Conservation (phyloP, 2,888 invertebrate species). For the Unio delphinus region DNA sequence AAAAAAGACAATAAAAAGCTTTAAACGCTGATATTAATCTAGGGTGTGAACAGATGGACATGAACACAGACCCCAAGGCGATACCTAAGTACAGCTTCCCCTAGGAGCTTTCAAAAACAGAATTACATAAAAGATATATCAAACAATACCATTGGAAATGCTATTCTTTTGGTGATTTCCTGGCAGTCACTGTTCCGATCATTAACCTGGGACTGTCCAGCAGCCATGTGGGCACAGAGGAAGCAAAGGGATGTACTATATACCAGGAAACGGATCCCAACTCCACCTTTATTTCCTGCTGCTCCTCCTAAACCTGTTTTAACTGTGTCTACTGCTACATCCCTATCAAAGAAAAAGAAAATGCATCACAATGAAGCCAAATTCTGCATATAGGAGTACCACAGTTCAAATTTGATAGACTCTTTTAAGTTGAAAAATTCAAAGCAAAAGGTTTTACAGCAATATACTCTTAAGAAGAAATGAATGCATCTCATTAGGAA, state of each 20-base stretch:
- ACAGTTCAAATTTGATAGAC: too few relatives aligned
- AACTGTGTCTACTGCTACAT: constrained; percentile 94
- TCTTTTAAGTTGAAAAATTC: background rate
- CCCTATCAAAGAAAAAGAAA: constrained; percentile 73
- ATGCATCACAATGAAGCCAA: too few relatives aligned
- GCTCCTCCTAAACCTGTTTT: constrained; percentile 99
- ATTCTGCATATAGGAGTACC: too few relatives aligned
- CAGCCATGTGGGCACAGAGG: constrained; percentile 98
- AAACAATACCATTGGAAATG: constrained; percentile 70
- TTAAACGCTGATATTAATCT: too few relatives aligned
- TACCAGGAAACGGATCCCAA: constrained; percentile 91
- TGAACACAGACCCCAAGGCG: too few relatives aligned
- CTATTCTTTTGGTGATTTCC: constrained; percentile 89
- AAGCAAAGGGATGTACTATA: constrained; percentile 96
- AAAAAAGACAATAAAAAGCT: too few relatives aligned
- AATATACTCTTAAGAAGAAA: too few relatives aligned
- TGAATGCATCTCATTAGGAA: too few relatives aligned
- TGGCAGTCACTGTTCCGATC: constrained; percentile 97
- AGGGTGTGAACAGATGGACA: too few relatives aligned
- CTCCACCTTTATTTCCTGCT: constrained; percentile 97
- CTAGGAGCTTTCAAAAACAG: background rate
- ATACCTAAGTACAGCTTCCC: background rate
- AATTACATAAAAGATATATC: background rate
- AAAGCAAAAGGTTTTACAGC: background rate
- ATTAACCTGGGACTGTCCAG: constrained; percentile 94